These are phyloP conservation scores for Euproctis similis DNA, from an alignment of 2,888 invertebrate species.

Conservation along the genomic window DNA sequence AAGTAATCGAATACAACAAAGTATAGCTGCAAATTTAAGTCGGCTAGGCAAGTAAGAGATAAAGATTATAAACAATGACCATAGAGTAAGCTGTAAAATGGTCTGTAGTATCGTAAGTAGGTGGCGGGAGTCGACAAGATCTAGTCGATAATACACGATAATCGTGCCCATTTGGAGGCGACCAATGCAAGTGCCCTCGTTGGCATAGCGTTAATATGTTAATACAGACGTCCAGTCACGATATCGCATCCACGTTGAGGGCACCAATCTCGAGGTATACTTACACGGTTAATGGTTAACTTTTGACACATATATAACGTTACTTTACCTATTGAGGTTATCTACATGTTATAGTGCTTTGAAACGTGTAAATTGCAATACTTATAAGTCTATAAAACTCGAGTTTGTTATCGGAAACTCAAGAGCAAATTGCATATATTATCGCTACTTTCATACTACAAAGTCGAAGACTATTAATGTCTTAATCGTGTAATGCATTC, in stretches of 20 bases:
- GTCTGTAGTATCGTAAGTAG: conserved; percentile 21
- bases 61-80: conserved; percentile 27
- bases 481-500: no score
- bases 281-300: conserved; percentile 36
- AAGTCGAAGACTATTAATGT: no score
- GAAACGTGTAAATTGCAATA: no score
- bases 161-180: conserved; percentile 26
- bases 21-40: no score
- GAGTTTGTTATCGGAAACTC: no score
- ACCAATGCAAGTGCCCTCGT: conserved; percentile 29
- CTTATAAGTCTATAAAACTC: no score
- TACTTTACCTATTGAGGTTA: conserved; percentile 11
- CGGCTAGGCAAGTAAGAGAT: no score
- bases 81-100: conserved; percentile 42
- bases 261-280: conserved; percentile 33
- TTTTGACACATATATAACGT: conserved; percentile 31
- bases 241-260: conserved; percentile 17
- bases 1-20: no score
- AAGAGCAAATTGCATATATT: no score
- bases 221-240: conserved; percentile 36
- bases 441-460: no score
- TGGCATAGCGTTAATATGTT: conserved; percentile 46
- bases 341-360: no score
- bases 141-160: conserved; percentile 36
- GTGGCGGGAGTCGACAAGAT: conserved; percentile 26